phyloP scores from a whole-genome alignment of 2,888 invertebrate genomes.

The Aphodius granarius region DNA sequence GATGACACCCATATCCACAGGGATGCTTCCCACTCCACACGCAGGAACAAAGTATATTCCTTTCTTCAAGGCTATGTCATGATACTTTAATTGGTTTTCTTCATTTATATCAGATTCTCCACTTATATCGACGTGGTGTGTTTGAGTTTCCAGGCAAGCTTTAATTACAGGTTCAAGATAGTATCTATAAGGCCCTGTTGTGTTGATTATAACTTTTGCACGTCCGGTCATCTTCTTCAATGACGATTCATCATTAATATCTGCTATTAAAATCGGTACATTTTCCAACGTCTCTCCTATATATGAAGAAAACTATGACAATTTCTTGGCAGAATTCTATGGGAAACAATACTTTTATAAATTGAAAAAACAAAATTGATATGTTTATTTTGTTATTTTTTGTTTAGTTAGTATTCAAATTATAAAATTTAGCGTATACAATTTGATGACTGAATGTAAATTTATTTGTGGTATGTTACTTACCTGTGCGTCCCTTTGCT shows the following conservation, averaged over 20 bases:
- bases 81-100: constrained; percentile 70
- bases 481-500: constrained; percentile 52
- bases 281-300: not conserved
- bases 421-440: no score
- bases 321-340: not conserved
- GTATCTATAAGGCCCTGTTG: constrained; percentile 88
- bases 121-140: constrained; percentile 90
- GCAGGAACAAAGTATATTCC: constrained; percentile 85
- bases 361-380: no score
- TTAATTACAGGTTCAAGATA: constrained; percentile 88
- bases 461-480: no score
- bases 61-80: constrained; percentile 71
- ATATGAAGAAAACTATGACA: not conserved
- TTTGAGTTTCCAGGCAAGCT: constrained; percentile 74
- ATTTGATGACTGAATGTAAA: no score
- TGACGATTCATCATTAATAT: constrained; percentile 72
- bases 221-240: constrained; percentile 78
- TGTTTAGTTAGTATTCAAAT: no score
- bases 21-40: constrained; percentile 93
- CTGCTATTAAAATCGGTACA: constrained; percentile 68
- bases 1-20: constrained; percentile 83
- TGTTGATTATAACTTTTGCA: constrained; percentile 82
- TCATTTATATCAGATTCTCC: constrained; percentile 77
- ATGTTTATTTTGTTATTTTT: no score
- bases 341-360: no score